A percentile compares a stretch with the other conserved stretches of the same genome.
phyloP scores from a whole-genome alignment of 2,113 vertebrate genomes.

The Tor tambroides region DNA sequence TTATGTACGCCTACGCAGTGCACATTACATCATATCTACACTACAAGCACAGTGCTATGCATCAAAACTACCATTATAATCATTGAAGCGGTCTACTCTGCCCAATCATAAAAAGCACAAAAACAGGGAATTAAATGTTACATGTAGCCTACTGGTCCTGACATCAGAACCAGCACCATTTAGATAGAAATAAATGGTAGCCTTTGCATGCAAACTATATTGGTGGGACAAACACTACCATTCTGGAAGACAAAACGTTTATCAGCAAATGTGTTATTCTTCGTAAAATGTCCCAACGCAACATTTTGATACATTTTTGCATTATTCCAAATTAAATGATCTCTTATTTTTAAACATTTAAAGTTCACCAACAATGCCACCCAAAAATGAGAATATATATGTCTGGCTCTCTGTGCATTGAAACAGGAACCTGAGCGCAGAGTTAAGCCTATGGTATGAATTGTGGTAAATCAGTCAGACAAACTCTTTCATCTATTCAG shows the following conservation, averaged over 20 bases:
- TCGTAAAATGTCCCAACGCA: background rate
- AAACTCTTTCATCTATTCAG: background rate
- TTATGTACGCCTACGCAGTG: background rate
- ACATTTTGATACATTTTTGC: background rate
- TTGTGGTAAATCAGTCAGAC: background rate
- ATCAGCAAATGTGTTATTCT: background rate
- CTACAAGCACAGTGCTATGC: background rate
- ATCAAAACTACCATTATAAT: background rate
- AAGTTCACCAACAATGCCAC: background rate
- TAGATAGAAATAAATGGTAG: background rate
- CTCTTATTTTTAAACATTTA: background rate
- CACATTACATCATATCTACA: background rate
- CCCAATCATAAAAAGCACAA: background rate
- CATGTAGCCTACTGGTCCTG: background rate
- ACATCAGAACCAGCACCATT: background rate
- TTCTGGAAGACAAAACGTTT: background rate
- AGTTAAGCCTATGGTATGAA: background rate
- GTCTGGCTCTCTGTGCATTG: background rate
- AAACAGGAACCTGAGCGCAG: background rate
- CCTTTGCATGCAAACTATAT: background rate
- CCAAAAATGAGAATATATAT: background rate
- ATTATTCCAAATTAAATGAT: background rate
- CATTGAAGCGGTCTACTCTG: background rate
- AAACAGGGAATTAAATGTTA: background rate
- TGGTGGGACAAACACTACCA: background rate